Conservation (phyloP, 1,140 invertebrate genomes). For the Neodiprion virginianus region DNA sequence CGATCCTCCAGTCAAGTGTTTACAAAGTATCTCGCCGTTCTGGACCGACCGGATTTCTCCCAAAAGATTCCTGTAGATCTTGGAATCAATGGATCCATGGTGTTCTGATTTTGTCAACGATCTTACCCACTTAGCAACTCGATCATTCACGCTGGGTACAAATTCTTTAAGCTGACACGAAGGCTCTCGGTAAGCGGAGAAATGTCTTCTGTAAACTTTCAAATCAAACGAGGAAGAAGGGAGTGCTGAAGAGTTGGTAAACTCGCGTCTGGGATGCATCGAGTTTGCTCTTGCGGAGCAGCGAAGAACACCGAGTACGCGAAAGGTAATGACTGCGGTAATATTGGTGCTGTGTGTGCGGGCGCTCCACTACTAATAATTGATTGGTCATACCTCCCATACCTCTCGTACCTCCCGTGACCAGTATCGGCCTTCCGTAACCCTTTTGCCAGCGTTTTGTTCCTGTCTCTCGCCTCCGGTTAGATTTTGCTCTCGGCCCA, state of each 20-base stretch:
- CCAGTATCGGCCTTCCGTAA: conserved; percentile 41
- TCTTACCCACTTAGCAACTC: no score
- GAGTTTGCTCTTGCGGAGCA: not conserved
- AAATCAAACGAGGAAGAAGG: not conserved
- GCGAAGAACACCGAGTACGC: conserved; percentile 33
- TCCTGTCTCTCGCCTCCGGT: conserved; percentile 11
- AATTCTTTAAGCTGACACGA: no score
- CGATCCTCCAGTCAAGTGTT: conserved; percentile 44
- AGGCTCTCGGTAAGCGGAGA: no score
- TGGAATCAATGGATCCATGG: no score
- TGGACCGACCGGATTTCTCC: not conserved
- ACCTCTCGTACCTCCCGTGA: conserved; percentile 45
- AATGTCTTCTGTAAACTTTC: no score
- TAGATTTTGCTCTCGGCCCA: conserved; percentile 5
- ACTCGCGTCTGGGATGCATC: not conserved
- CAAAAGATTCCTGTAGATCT: no score
- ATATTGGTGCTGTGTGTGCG: conserved; percentile 50
- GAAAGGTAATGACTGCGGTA: conserved; percentile 52
- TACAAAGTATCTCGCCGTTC: conserved; percentile 32
- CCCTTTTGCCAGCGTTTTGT: conserved; percentile 23
- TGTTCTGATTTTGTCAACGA: no score
- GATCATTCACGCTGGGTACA: no score
- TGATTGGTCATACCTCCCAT: conserved; percentile 52
- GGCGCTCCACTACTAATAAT: conserved; percentile 53
- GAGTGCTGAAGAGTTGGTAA: not conserved